These are phyloP conservation scores for Glomeris marginata DNA, from an alignment of 2,888 invertebrate species.

Conservation along the genomic window DNA sequence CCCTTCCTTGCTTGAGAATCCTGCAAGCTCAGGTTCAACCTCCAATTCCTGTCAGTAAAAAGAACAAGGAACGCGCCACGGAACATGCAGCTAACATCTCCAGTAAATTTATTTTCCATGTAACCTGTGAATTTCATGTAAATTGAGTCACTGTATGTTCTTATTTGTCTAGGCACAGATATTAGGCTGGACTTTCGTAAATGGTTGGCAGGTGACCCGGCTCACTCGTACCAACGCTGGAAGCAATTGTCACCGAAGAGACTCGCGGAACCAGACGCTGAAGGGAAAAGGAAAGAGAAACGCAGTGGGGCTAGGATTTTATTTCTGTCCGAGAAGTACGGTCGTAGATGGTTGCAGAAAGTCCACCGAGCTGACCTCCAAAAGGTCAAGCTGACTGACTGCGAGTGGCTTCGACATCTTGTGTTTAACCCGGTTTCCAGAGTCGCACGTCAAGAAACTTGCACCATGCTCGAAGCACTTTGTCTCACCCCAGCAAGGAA, in stretches of 20 bases:
- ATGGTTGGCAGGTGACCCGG: slow-evolving; percentile 54
- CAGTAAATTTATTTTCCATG: neutral
- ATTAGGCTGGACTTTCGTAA: slow-evolving; percentile 54
- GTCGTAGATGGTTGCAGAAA: slow-evolving; percentile 45
- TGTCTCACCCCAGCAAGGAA: slow-evolving; percentile 44
- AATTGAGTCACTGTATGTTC: no score
- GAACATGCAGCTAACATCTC: slow-evolving; percentile 19
- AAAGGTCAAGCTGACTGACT: slow-evolving; percentile 46
- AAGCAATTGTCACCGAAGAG: slow-evolving; percentile 24
- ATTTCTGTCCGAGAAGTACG: slow-evolving; percentile 63
- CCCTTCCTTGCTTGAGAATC: slow-evolving; percentile 83
- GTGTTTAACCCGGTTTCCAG: slow-evolving; percentile 83
- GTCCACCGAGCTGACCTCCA: slow-evolving; percentile 29
- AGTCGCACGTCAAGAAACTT: slow-evolving; percentile 73
- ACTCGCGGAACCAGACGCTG: slow-evolving; percentile 4
- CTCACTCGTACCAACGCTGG: slow-evolving; percentile 57
- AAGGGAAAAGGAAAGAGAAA: slow-evolving; percentile 18
- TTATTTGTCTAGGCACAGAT: slow-evolving; percentile 33
- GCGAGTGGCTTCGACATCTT: slow-evolving; percentile 79
- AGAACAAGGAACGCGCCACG: slow-evolving; percentile 19
- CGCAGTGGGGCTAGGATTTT: slow-evolving; percentile 29
- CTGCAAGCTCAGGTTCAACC: slow-evolving; percentile 58
- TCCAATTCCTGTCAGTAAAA: slow-evolving; percentile 20
- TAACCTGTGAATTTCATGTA: no score
- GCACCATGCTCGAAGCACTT: slow-evolving; percentile 70